Base-by-base conservation (phyloP, 2,888 invertebrate genomes). In the Dolichomitus sp. region DNA sequence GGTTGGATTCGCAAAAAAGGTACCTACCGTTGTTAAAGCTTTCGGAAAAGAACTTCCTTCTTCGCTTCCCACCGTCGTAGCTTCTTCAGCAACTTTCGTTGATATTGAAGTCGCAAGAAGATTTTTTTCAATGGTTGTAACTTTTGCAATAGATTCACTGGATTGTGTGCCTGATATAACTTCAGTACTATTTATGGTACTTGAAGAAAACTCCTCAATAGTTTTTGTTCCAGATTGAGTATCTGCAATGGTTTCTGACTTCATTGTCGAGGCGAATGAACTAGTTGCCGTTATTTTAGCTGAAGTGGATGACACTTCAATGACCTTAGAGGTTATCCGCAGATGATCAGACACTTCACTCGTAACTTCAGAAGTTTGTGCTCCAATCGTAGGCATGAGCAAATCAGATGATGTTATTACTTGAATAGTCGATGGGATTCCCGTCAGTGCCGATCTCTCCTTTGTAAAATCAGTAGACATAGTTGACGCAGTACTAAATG, bases 321-420 rank as follows among this genome's bases (percentile, higher is more conserved):
- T 52, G 6, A 23, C 11, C 27, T 11, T 11, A 23, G 23, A 23
- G 23, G 23, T 23, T 2, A 23, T 23, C 23, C 23, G 1, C 23
- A 23, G 23, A 23, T 2, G 23, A 23, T 23, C 23, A 12, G 7
- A 84, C 72, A 88, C 87, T 19, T 89, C 89, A 14, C 86, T 89
- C 42, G 75, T 61, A 52, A 17, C 30, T 17, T 73, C 72, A 17
- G 27, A 27, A 65, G 45, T 45, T 65, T 65, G 27, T 2, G n/a
- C 4, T n/a, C 27, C 27, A 6, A n/a, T 45, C 4, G 45, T 45
- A 4, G 65, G 14, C 4, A 6, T 12, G 19, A 45, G 33, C 30
- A 14, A 57, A 30, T 70, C 85, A 30, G 37, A 27, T 12, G 69
- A 30, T 14, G 33, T 33, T 5, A 4, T 50, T 50, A 33, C 33